Conservation (phyloP, 2,888 invertebrate species). For the Zaprionus bogoriensis region DNA sequence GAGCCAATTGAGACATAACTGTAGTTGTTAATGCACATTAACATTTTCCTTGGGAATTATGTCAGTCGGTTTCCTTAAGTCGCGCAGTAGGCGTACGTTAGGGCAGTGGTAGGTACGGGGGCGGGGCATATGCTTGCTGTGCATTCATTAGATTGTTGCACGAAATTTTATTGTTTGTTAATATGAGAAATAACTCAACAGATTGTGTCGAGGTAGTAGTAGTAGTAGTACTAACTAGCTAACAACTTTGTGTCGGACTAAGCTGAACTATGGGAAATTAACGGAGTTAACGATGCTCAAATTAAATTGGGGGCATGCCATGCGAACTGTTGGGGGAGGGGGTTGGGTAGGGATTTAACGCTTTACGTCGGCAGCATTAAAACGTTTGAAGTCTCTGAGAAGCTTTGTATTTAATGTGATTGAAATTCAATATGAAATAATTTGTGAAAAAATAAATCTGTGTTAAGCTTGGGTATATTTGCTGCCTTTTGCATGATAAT, state of each 20-base stretch:
- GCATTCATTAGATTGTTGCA: conserved; percentile 35
- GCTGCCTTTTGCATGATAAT: too few species aligned
- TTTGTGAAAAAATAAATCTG: too few species aligned
- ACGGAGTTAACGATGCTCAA: too few species aligned
- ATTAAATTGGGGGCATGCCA: conserved; percentile 6
- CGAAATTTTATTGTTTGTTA: conserved; percentile 59
- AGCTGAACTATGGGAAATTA: conserved; percentile 39
- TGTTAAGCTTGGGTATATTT: too few species aligned
- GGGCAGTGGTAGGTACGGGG: neutral
- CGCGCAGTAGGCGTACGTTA: neutral
- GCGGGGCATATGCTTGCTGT: conserved; percentile 2
- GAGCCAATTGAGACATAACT: conserved; percentile 70
- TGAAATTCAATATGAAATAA: too few species aligned
- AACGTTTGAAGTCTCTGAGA: too few species aligned
- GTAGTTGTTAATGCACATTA: conserved; percentile 65
- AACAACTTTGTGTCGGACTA: conserved; percentile 1
- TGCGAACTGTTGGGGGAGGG: neutral
- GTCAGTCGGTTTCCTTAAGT: conserved; percentile 61
- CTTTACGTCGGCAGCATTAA: too few species aligned
- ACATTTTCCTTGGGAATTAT: conserved; percentile 74
- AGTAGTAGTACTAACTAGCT: conserved; percentile 7
- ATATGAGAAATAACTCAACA: conserved; percentile 44
- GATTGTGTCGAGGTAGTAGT: neutral
- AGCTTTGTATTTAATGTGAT: too few species aligned
- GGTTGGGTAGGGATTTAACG: too few species aligned